Base-by-base conservation (phyloP, 2,888 invertebrate species). In the Leucania comma region DNA sequence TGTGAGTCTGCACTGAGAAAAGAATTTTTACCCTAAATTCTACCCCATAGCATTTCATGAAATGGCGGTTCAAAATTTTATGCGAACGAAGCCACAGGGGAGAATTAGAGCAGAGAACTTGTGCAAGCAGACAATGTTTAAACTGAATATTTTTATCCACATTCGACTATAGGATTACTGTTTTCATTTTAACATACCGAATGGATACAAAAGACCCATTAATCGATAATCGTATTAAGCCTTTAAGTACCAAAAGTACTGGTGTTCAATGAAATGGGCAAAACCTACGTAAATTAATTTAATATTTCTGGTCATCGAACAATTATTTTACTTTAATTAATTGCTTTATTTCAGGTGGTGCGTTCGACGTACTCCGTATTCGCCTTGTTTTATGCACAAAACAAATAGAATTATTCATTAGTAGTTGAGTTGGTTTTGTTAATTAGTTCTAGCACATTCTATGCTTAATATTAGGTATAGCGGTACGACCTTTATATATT, bases 351-450 rank as follows among this genome's bases (percentile, higher is more conserved):
- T 74, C 93, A 95, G 95, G 94, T 94, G 61, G 79, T 94, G 67
- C 89, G 93, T 75, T 86, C 87, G 65, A 94, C 94, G 3, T 95
- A 95, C 72, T 95, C 95, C 6, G 93, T 94, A 10, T 94, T 94
- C 62, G 93, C 95, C 32, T 88, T 95, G 66, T 89, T 95, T 85
- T 90, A 93, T 78, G 93, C 94, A 61, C 91, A 91, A 83, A 86
- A 92, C 72, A 86, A 89, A 83, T 90, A 86, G 68, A 51, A 56
- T 10, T 29, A 48, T 35, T 38, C 1, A 61, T 42, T 17, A 17
- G 22, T 35, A 3, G n/a, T 38, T n/a, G 2, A 32, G 10, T 29
- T 17, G 6, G 46, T 73, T 32, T 51, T 42, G 29, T 26, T 42
- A 24, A 24, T 22, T 32, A 0, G n/a, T 24, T 24, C n/a, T 17